phyloP scores from a whole-genome alignment of 2,113 vertebrate species.

The Rhea americana region DNA sequence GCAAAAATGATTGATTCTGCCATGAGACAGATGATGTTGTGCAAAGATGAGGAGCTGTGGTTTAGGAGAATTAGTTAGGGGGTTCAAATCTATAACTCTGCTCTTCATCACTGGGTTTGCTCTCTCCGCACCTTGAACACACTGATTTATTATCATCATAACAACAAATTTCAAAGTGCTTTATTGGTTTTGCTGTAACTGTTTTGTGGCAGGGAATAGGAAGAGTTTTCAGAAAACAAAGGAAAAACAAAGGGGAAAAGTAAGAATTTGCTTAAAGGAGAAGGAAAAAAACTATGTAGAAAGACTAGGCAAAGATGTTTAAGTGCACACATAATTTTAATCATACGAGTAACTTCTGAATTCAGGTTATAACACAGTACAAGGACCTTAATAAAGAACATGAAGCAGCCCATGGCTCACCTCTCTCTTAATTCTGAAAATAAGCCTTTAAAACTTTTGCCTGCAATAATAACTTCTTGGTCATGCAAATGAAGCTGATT shows the following conservation, averaged over 20 bases:
- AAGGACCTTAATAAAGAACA: neutral
- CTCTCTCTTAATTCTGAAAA: neutral
- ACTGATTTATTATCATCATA: neutral
- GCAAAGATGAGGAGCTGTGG: neutral
- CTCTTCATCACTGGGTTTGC: neutral
- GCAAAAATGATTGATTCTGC: neutral
- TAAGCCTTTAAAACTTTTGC: neutral
- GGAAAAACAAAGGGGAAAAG: neutral
- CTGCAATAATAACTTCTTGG: neutral
- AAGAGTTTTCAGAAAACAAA: neutral
- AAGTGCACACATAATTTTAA: neutral
- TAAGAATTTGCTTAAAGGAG: neutral
- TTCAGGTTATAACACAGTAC: neutral
- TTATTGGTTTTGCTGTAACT: neutral
- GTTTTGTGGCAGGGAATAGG: neutral
- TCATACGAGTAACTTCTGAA: neutral
- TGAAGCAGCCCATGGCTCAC: neutral
- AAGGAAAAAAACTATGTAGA: neutral
- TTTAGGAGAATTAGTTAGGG: neutral
- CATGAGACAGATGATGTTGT: accelerated
- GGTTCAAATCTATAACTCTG: neutral
- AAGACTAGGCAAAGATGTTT: neutral
- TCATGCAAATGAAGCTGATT: neutral
- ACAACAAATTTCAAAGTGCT: neutral
- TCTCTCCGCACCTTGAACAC: accelerated